A percentile compares a stretch with the other conserved stretches of the same genome.
These are phyloP conservation scores for Dendrolimus punctatus DNA, from an alignment of 1,140 invertebrate genomes.

Conservation along the genomic window DNA sequence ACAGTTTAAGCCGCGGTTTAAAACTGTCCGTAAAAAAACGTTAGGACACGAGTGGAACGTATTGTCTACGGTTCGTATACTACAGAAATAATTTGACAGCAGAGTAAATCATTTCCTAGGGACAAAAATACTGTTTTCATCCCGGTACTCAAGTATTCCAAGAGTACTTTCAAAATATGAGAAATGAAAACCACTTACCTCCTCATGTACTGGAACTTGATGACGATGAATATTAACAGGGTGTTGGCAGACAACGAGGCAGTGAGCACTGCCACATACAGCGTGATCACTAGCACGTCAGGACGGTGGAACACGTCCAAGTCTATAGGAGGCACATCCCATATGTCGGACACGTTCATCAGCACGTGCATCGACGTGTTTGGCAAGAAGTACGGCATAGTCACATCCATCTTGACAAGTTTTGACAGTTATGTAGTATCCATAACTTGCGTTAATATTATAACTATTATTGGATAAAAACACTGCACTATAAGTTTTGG, in stretches of 20 bases:
- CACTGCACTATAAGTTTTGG: too few relatives aligned
- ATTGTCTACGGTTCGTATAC: too few relatives aligned
- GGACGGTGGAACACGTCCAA: slow-evolving; percentile 61
- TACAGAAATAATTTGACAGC: too few relatives aligned
- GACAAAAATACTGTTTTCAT: too few relatives aligned
- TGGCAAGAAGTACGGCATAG: background rate
- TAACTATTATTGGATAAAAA: too few relatives aligned
- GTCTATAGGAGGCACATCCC: slow-evolving; percentile 29
- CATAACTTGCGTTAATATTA: background rate
- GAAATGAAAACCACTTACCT: slow-evolving; percentile 68
- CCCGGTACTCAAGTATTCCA: too few relatives aligned
- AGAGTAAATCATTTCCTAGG: too few relatives aligned
- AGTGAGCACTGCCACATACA: slow-evolving; percentile 75
- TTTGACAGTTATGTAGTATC: slow-evolving; percentile 3
- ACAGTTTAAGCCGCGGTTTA: too few relatives aligned
- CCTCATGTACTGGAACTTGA: slow-evolving; percentile 79
- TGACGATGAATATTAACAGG: slow-evolving; percentile 77
- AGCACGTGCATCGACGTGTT: background rate
- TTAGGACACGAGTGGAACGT: too few relatives aligned
- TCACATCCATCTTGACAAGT: slow-evolving; percentile 1
- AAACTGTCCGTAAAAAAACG: too few relatives aligned
- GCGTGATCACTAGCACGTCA: slow-evolving; percentile 69
- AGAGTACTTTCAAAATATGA: background rate
- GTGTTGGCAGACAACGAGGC: slow-evolving; percentile 76
- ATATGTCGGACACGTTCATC: slow-evolving; percentile 26